Evolutionary conservation across 2,888 invertebrate species (phyloP).

Genomic region (Stenoptilia bipunctidactyla): DNA sequence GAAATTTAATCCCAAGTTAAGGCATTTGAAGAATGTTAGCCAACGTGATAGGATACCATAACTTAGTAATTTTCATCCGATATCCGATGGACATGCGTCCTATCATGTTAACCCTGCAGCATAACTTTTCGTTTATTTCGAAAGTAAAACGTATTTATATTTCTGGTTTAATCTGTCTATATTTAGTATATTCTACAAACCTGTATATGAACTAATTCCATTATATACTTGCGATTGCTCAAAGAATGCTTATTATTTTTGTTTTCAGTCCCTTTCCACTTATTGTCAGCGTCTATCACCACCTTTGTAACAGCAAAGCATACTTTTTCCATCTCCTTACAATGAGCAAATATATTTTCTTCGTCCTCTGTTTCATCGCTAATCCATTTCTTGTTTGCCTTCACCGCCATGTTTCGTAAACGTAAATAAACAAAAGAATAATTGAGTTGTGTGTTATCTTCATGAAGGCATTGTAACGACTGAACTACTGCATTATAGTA

Average conservation of each 20-base stretch:
- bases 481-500: conserved; percentile 31
- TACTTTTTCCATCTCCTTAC: conserved; percentile 60
- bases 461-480: conserved; percentile 39
- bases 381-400: conserved; percentile 62
- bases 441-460: conserved; percentile 28
- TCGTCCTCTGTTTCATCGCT: conserved; percentile 65
- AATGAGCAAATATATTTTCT: conserved; percentile 57
- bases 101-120: too few species aligned
- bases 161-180: conserved; percentile 72
- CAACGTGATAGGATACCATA: too few species aligned
- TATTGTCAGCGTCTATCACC: conserved; percentile 54
- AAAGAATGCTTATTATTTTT: conserved; percentile 35
- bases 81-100: too few species aligned
- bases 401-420: conserved; percentile 3
- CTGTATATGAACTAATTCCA: conserved; percentile 66
- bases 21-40: too few species aligned
- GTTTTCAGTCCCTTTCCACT: conserved; percentile 48
- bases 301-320: conserved; percentile 58
- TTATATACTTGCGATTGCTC: conserved; percentile 54
- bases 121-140: too few species aligned
- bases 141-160: conserved; percentile 61
- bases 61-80: too few species aligned
- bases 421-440: conserved; percentile 14
- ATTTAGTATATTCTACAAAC: conserved; percentile 35
- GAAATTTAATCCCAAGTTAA: too few species aligned